Conservation (phyloP, 2,888 invertebrate genomes). For the Bhutanitis thaidina region DNA sequence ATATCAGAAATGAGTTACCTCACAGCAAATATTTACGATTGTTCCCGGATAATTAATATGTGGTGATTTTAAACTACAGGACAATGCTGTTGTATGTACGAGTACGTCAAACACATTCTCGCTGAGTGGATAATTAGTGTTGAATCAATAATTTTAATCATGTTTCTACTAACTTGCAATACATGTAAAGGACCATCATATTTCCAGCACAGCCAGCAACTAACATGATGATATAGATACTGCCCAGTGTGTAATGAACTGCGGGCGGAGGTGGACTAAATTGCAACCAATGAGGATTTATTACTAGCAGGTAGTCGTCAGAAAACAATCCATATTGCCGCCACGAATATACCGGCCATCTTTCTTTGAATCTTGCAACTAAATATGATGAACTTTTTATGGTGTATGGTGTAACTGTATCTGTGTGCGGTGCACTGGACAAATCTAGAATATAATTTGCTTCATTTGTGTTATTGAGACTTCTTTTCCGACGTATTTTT, state of each 20-base stretch:
- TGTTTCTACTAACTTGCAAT: conserved; percentile 80
- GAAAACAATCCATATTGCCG: conserved; percentile 73
- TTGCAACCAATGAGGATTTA: conserved; percentile 83
- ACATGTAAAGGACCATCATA: conserved; percentile 85
- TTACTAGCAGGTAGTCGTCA: conserved; percentile 75
- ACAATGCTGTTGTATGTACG: too few relatives aligned
- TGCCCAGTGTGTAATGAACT: conserved; percentile 81
- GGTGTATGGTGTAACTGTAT: conserved; percentile 8
- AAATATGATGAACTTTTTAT: conserved; percentile 5
- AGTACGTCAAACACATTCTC: too few relatives aligned
- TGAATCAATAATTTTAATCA: background rate
- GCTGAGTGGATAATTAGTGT: too few relatives aligned
- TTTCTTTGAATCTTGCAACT: conserved; percentile 50
- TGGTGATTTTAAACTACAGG: too few relatives aligned
- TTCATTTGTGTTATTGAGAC: conserved; percentile 17
- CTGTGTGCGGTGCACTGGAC: conserved; percentile 9
- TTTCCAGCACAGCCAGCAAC: conserved; percentile 84
- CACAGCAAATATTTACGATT: too few relatives aligned
- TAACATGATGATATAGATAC: conserved; percentile 82
- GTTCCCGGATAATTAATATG: too few relatives aligned
- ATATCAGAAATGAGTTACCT: too few relatives aligned
- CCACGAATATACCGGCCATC: conserved; percentile 74
- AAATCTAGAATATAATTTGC: conserved; percentile 8
- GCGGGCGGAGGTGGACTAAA: conserved; percentile 81
- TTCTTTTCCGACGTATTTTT: conserved; percentile 26